Base-by-base conservation (phyloP, 1,140 invertebrate genomes). In the Steinernema khuongi region DNA sequence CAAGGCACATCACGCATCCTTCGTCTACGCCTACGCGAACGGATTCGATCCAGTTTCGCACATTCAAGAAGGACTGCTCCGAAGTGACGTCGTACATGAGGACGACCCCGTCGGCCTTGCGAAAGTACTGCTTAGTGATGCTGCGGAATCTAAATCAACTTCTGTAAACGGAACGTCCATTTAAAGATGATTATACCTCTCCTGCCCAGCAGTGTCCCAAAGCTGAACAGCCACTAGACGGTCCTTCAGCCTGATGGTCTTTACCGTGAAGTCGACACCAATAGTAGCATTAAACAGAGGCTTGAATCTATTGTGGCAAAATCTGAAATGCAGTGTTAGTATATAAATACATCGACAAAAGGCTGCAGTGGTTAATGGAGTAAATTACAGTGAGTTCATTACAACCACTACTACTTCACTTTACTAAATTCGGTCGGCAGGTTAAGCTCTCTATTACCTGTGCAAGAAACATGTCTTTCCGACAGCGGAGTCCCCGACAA, bases 91-190 rank as follows among this genome's bases (percentile, higher is more conserved):
- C 90, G 84, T 90, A 91, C 82, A 91, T 86, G 4, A 91, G 79
- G 71, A 91, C 85, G 0, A 91, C 89, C 22, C 90, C 90, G 82
- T 91, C 90, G 11, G 90, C 90, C 81, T 90, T 88, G 1, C 90
- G 86, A 83, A 90, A 91, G 81, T 91, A 91, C 70, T 90, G 89
- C 79, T 90, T 90, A 0, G 90, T 91, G 41, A 91, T 89, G 66
- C 89, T 89, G 30, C 90, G 87, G 83, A 90, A 91, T 86, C 90
- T 89, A 75, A 67, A 83, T 67, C 26, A 17, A n/a, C 1, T 33
- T 31, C 7, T n/a, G 36, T 41, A 7, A 41, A 41, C 7, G n/a
- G n/a, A n/a, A n/a, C 7, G 7, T 41, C n/a, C 7, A 41, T n/a
- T 41, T n/a, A 41, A 41, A 41, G n/a, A 41, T 41, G 36, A n/a